phyloP scores from a whole-genome alignment of 1,140 invertebrate genomes.

The Drosophila watanabei region DNA sequence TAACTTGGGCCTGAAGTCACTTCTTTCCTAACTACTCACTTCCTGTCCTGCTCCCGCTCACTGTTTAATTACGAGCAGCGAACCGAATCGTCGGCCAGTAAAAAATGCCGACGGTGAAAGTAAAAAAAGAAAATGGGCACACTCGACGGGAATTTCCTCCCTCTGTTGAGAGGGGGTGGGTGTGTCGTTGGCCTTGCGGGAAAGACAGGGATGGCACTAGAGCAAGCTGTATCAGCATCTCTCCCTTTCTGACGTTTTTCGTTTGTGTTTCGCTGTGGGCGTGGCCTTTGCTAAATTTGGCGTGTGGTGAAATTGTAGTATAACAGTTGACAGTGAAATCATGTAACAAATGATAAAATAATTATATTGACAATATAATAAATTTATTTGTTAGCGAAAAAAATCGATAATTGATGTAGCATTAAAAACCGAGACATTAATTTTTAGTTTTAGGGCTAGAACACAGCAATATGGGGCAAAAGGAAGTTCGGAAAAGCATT shows the following conservation, averaged over 20 bases:
- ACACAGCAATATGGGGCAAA: no score
- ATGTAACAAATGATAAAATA: not conserved
- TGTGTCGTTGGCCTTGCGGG: not conserved
- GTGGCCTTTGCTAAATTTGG: not conserved
- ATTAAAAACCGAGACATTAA: no score
- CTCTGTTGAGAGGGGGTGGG: slow-evolving; percentile 4
- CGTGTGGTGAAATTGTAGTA: not conserved
- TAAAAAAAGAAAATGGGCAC: slow-evolving; percentile 11
- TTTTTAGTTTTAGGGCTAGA: no score
- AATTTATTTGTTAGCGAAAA: no score
- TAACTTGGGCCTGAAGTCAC: not conserved
- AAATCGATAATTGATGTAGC: no score
- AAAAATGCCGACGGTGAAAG: not conserved
- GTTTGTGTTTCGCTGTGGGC: not conserved
- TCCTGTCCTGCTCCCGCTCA: not conserved
- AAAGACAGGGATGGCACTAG: slow-evolving; percentile 9
- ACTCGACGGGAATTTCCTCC: not conserved
- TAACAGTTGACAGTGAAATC: slow-evolving; percentile 1
- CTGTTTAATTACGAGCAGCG: not conserved
- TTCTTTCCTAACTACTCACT: not conserved
- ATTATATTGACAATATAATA: not conserved
- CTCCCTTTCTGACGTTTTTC: not conserved
- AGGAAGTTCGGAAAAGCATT: no score
- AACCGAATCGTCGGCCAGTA: not conserved
- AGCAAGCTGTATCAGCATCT: not conserved